Base-by-base conservation (phyloP, 2,888 invertebrate genomes). In the Conistra vaccinii region DNA sequence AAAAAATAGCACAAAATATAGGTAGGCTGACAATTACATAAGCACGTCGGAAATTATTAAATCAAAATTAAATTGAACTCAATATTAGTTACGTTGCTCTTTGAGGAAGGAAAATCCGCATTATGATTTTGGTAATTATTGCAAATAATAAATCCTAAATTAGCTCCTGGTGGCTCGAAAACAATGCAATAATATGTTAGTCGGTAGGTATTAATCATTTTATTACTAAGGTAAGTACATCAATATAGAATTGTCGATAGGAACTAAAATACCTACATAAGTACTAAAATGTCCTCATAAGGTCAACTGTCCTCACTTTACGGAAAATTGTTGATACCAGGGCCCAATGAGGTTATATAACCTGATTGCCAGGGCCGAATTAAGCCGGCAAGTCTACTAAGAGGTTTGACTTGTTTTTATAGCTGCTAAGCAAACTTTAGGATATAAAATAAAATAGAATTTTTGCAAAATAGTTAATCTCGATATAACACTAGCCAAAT, bases 61-160 rank as follows among this genome's bases (percentile, higher is more conserved):
- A 60, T 26, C 26, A n/a, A 51, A 73, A 77, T 42, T 26, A 67
- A 69, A 69, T 53, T 51, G 1, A 45, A 20, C 29, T 55, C 23
- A 55, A 14, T n/a, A 12, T 17, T 57, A 79, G 14, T 17, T 71
- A 77, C 9, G 23, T 26, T 69, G n/a, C 51, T 26, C 20, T 12
- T 17, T 7, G 17, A 58, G 72, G 58, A 73, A 78, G 78, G 78
- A 78, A 81, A 78, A 81, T 66, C 55, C 20, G 61, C 57, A 5
- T 2, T 61, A 14, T 32, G 65, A 74, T 78, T 81, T 78, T 48
- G 55, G 55, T 62, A 61, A 80, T 74, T 61, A 57, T 61, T 61
- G 26, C 42, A 26, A 48, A 74, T 26, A 48, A 61, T 66, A 66
- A 57, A 74, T 66, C 73, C 39, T 42, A 66, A 74, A 74, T 48